These are phyloP conservation scores for Caracal caracal DNA, from an alignment of 2,113 vertebrate species.

Conservation along the genomic window DNA sequence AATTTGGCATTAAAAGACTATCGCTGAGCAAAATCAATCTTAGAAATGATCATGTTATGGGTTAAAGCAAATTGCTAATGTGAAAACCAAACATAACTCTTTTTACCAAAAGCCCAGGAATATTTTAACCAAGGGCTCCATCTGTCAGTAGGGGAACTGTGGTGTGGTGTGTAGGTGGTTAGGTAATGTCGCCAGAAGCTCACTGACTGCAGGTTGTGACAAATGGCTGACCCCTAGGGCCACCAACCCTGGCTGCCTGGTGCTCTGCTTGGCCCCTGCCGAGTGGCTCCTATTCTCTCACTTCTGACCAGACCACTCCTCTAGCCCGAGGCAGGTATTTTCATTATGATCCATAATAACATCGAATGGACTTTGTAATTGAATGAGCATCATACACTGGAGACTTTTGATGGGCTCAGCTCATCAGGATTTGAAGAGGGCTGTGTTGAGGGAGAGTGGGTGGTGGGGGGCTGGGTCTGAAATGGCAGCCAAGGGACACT, in stretches of 20 bases:
- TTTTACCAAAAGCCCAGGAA: slow-evolving; percentile 21
- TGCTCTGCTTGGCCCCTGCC: slow-evolving; percentile 53
- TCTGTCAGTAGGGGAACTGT: slow-evolving; percentile 48
- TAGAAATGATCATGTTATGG: slow-evolving; percentile 12
- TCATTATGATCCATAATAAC: slow-evolving; percentile 78
- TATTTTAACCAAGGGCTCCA: slow-evolving; percentile 65
- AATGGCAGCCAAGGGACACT: not conserved
- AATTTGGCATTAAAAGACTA: not conserved
- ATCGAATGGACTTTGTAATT: slow-evolving; percentile 76
- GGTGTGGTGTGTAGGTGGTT: slow-evolving; percentile 37
- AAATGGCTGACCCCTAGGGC: slow-evolving; percentile 76
- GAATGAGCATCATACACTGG: slow-evolving; percentile 48
- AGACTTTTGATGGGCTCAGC: slow-evolving; percentile 61
- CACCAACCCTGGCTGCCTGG: slow-evolving; percentile 75
- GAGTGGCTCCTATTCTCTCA: slow-evolving; percentile 61
- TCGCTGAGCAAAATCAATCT: not conserved
- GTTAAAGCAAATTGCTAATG: slow-evolving; percentile 31
- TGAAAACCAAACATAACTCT: slow-evolving; percentile 42
- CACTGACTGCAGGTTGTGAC: slow-evolving; percentile 69
- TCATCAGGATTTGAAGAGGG: slow-evolving; percentile 55
- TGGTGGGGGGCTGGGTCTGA: not conserved
- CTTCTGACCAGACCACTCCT: slow-evolving; percentile 36
- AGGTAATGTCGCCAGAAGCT: slow-evolving; percentile 62
- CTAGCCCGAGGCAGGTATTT: slow-evolving; percentile 70
- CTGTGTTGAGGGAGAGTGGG: not conserved